These are phyloP conservation scores for Panorpa germanica DNA, from an alignment of 2,888 invertebrate species.

Conservation along the genomic window DNA sequence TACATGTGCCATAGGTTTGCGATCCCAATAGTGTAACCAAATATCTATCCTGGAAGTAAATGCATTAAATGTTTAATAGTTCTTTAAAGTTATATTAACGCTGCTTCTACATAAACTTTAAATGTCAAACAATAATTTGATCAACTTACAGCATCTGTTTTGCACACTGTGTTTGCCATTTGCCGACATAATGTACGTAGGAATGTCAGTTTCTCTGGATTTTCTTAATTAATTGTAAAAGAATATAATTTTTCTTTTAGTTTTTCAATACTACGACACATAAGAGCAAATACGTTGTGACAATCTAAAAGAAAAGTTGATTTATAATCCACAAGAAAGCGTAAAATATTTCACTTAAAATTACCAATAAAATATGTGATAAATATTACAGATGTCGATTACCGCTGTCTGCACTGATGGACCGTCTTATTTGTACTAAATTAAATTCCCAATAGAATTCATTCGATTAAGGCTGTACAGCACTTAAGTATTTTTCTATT, in stretches of 20 bases:
- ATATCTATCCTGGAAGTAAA: slow-evolving; percentile 51
- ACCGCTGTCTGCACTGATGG: too few relatives aligned
- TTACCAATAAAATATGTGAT: slow-evolving; percentile 1
- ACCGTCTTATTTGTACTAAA: too few relatives aligned
- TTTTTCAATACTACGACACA: slow-evolving; percentile 72
- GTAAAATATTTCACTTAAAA: too few relatives aligned
- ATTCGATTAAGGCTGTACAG: too few relatives aligned
- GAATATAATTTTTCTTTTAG: slow-evolving; percentile 74
- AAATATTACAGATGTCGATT: too few relatives aligned
- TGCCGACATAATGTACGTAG: slow-evolving; percentile 70
- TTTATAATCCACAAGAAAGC: too few relatives aligned
- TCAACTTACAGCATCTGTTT: slow-evolving; percentile 71
- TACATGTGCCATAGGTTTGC: too few relatives aligned
- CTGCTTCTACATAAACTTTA: slow-evolving; percentile 9
- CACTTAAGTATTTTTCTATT: too few relatives aligned
- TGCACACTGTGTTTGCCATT: slow-evolving; percentile 83
- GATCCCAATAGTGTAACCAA: slow-evolving; percentile 49
- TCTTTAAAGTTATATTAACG: slow-evolving; percentile 15
- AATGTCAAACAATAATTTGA: slow-evolving; percentile 5
- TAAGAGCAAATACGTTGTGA: slow-evolving; percentile 76
- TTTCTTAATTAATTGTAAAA: slow-evolving; percentile 70
- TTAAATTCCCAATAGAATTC: too few relatives aligned
- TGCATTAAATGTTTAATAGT: slow-evolving; percentile 20
- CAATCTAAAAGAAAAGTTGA: slow-evolving; percentile 38
- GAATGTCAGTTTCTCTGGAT: slow-evolving; percentile 63